Percentiles rank a stretch among this genome's conserved stretches.
These are phyloP conservation scores for Gryon sp. DNA, from an alignment of 1,140 invertebrate species.

Conservation along the genomic window DNA sequence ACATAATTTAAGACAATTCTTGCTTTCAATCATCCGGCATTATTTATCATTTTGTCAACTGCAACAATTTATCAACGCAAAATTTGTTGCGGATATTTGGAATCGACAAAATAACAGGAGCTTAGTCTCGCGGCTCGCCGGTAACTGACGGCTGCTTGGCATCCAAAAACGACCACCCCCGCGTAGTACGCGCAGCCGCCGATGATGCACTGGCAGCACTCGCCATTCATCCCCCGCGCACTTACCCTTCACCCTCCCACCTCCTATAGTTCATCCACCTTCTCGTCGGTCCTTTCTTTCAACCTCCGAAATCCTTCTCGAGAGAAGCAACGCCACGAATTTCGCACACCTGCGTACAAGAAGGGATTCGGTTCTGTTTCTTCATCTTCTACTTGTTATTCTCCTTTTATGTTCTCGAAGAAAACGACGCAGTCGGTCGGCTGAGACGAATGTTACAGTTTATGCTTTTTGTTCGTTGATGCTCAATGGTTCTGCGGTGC, in stretches of 20 bases:
- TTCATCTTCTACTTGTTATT: conserved; percentile 34
- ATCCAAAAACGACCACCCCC: conserved; percentile 31
- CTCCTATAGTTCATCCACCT: conserved; percentile 13
- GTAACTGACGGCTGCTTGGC: conserved; percentile 59
- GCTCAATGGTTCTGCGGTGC: not conserved
- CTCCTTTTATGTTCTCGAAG: not conserved
- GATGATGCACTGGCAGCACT: conserved; percentile 35
- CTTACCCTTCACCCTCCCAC: too few relatives aligned
- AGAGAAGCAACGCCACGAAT: conserved; percentile 27
- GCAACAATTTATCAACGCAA: too few relatives aligned
- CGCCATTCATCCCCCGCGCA: conserved; percentile 38
- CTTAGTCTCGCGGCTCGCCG: conserved; percentile 57
- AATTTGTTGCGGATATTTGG: too few relatives aligned
- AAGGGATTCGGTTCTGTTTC: conserved; percentile 12
- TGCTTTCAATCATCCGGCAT: not conserved
- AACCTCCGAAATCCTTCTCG: conserved; percentile 9
- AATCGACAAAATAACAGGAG: too few relatives aligned
- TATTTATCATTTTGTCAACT: too few relatives aligned
- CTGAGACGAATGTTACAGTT: conserved; percentile 4
- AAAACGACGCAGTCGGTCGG: not conserved
- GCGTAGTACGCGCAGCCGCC: conserved; percentile 53
- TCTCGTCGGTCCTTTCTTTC: not conserved
- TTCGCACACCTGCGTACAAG: conserved; percentile 36
- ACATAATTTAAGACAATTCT: conserved; percentile 16
- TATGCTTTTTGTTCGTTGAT: conserved; percentile 8